These are phyloP conservation scores for Nyctalus aviator DNA, from an alignment of 2,797 vertebrate genomes.

Conservation along the genomic window DNA sequence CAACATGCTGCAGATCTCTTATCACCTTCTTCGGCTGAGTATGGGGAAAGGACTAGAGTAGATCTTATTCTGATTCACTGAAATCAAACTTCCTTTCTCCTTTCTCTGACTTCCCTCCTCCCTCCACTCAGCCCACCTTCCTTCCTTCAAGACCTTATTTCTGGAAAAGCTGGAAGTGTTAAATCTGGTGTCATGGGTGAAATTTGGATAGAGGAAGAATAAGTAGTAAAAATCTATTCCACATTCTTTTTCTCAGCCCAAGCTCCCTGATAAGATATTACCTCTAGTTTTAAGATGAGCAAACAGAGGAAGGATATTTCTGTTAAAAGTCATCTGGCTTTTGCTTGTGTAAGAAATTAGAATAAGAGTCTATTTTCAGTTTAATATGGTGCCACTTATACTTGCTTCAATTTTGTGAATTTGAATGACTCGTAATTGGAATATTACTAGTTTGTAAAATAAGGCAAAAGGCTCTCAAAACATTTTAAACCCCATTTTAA, in stretches of 20 bases:
- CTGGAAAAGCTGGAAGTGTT: neutral
- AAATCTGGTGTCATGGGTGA: neutral
- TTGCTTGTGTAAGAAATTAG: neutral
- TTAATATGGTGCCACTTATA: neutral
- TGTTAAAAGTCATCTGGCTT: neutral
- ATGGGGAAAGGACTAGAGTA: neutral
- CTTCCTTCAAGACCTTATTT: neutral
- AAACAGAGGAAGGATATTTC: constrained; percentile 24
- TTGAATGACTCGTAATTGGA: constrained; percentile 66
- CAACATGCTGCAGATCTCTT: neutral
- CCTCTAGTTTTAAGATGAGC: neutral
- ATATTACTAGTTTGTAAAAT: constrained; percentile 64
- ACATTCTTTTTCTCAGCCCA: neutral
- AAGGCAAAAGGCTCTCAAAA: constrained; percentile 68
- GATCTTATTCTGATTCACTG: neutral
- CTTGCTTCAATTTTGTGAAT: constrained; percentile 51
- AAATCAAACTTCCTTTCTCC: neutral
- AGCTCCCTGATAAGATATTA: neutral
- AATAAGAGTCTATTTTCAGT: neutral
- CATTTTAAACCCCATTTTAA: constrained; percentile 64
- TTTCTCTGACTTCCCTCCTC: neutral
- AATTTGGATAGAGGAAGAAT: neutral
- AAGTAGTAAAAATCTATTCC: neutral
- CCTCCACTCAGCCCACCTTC: neutral
- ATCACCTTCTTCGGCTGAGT: neutral